Evolutionary conservation across 2,888 invertebrate species (phyloP).

Genomic region (Drosophila meridionalis): DNA sequence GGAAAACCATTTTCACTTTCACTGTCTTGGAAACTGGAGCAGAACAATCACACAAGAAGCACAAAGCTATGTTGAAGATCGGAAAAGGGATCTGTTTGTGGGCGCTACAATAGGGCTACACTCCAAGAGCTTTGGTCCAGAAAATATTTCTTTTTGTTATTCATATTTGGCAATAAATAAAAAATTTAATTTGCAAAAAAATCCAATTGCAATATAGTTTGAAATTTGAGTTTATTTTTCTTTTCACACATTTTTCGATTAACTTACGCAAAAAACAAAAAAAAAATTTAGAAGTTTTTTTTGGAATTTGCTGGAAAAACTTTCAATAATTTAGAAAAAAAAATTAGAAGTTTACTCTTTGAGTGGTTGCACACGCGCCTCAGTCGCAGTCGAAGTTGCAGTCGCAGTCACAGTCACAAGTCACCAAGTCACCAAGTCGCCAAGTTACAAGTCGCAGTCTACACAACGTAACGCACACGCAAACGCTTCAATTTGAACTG

Average conservation of each 20-base stretch:
- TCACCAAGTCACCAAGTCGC: constrained; percentile 10
- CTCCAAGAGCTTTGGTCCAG: constrained; percentile 43
- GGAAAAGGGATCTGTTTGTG: neutral
- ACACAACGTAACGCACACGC: constrained; percentile 82
- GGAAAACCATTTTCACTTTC: neutral
- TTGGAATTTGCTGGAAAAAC: constrained; percentile 8
- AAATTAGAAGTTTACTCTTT: constrained; percentile 15
- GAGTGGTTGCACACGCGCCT: constrained; percentile 59
- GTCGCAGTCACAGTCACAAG: constrained; percentile 26
- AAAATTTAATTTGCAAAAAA: neutral
- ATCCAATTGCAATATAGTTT: constrained; percentile 20
- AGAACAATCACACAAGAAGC: neutral
- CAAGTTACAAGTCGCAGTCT: constrained; percentile 36
- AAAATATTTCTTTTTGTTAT: neutral
- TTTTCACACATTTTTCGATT: constrained; percentile 26
- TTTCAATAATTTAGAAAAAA: neutral
- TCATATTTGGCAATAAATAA: constrained; percentile 7
- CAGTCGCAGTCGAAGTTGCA: constrained; percentile 25
- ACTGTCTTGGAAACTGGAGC: neutral
- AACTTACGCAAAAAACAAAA: constrained; percentile 57
- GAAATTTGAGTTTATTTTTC: constrained; percentile 8
- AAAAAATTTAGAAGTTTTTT: constrained; percentile 30
- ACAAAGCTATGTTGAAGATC: neutral
- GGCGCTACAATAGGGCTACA: constrained; percentile 13
- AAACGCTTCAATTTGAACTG: constrained; percentile 84